Percentiles rank a stretch among this genome's conserved stretches.
Evolutionary conservation across 35 echinoderm and acorn worm genomes (phyloP).

Genomic region (Antedon bifida): DNA sequence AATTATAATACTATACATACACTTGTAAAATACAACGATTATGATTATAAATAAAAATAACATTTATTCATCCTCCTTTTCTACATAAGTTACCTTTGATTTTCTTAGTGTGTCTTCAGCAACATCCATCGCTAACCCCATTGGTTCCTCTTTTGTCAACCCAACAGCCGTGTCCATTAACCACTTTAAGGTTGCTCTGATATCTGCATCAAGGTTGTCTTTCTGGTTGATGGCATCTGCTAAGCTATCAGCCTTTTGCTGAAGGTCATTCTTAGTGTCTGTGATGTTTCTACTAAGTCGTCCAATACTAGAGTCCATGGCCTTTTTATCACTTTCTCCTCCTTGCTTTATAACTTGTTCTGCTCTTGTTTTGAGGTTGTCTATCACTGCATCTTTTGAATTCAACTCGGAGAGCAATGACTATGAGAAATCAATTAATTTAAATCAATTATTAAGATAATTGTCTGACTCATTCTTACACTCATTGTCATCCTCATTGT

Average conservation of each 20-base stretch:
- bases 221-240: background rate
- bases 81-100: constrained; percentile 44
- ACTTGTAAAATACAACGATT: too few relatives aligned
- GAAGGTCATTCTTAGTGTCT: background rate
- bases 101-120: constrained; percentile 27
- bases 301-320: background rate
- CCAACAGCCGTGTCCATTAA: constrained; percentile 12
- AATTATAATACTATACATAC: background rate
- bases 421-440: background rate
- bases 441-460: too few relatives aligned
- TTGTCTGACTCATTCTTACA: too few relatives aligned
- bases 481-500: too few relatives aligned
- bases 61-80: too few relatives aligned
- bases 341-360: background rate
- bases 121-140: constrained; percentile 20
- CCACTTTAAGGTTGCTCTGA: background rate
- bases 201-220: background rate
- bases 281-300: background rate
- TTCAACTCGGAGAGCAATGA: background rate
- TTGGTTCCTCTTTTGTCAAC: constrained; percentile 8
- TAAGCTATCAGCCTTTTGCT: background rate
- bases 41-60: too few relatives aligned
- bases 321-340: background rate
- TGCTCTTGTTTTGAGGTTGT: background rate
- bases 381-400: background rate